Conservation (phyloP, 2,797 vertebrate species). For the Myripristis jacobus region DNA sequence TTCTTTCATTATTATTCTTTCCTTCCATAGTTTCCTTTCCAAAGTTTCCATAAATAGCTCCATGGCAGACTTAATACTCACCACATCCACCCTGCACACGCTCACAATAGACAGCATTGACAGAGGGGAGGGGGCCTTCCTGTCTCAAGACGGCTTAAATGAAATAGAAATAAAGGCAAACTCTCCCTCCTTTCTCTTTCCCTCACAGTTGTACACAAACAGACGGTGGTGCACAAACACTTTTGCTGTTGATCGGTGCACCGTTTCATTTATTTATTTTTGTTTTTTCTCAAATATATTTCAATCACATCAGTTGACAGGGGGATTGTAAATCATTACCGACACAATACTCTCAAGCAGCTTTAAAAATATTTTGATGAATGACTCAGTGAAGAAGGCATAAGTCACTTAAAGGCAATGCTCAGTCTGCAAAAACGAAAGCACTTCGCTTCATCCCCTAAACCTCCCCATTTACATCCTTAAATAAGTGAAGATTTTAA, state of each 20-base stretch:
- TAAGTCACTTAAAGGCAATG: constrained; percentile 10
- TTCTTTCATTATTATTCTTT: constrained; percentile 74
- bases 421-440: neutral
- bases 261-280: no score
- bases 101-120: constrained; percentile 78
- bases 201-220: constrained; percentile 7
- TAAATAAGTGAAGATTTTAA: neutral
- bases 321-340: neutral
- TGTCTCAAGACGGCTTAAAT: constrained; percentile 62
- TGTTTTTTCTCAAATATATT: neutral
- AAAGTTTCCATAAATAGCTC: constrained; percentile 80
- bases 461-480: constrained; percentile 22
- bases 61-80: constrained; percentile 55
- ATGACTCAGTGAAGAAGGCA: neutral
- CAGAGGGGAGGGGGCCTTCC: constrained; percentile 76
- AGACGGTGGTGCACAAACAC: constrained; percentile 36
- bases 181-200: constrained; percentile 5
- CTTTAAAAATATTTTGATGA: neutral
- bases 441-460: constrained; percentile 27
- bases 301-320: no score
- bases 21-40: constrained; percentile 72
- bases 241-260: neutral
- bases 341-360: neutral
- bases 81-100: constrained; percentile 69
- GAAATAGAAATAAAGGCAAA: constrained; percentile 54